Base-by-base conservation (phyloP, 2,888 invertebrate genomes). In the Drosophila barbarae region DNA sequence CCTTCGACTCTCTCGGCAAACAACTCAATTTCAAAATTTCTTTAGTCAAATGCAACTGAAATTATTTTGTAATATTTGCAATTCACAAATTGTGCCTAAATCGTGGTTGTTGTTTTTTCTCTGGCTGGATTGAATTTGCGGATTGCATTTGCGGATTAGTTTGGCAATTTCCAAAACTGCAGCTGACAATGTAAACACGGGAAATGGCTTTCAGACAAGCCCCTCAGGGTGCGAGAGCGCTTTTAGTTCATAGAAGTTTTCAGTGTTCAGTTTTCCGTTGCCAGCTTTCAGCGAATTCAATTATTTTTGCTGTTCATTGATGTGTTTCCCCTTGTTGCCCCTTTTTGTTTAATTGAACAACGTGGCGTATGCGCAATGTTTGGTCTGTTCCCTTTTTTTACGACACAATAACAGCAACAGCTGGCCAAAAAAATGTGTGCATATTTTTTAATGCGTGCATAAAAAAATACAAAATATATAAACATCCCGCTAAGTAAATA, bases 51-150 rank as follows among this genome's bases (percentile, higher is more conserved):
- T 52, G 51, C 53, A 30, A 42, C 71, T 61, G 69, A 68, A 71
- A 85, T 77, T 57, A 84, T 84, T 85, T 81, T 73, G 69, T 84
- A 81, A 81, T 72, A 84, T 84, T 84, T 72, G 66, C 71, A 75
- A 84, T 71, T 73, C 36, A 78, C 76, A 79, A 83, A 72, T 85
- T 84, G 69, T 49, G 47, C 68, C 55, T 60, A 63, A 84, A 72
- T 61, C 57, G 47, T 68, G 71, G 35, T 35, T 5, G 2, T 23
- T 63, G 52, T 36, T 13, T 15, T 26, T 13, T 15, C 26, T 8
- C 1, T 1, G 55, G 15, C 39, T 52, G 42, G 23, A 23, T n/a
- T 42, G 42, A 23, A 23, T 23, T 26, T 44, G 46, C 30, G 42
- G 23, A 23, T n/a, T 42, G 42, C n/a, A 23, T 23, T 26, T 44